phyloP scores from a whole-genome alignment of 2,113 vertebrate genomes.

The Grammomys surdaster region DNA sequence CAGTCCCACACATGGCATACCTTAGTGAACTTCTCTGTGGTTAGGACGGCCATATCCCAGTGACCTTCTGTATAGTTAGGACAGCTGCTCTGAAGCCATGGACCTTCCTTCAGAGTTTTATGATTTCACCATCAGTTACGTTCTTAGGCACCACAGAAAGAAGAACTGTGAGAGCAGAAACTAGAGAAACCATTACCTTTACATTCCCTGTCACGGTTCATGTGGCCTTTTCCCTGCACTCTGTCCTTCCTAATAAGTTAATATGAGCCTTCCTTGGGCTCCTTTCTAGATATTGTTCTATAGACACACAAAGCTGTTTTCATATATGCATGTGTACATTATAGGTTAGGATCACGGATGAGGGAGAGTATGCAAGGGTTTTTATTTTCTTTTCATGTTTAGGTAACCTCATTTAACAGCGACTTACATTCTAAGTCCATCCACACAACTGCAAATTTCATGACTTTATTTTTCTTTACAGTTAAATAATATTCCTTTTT shows the following conservation, averaged over 20 bases:
- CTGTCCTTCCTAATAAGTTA: not conserved
- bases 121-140: not conserved
- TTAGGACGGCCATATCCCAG: not conserved
- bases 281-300: not conserved
- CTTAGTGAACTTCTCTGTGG: not conserved
- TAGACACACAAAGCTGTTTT: not conserved
- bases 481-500: not conserved
- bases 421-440: not conserved
- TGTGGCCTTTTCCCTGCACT: not conserved
- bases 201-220: not conserved
- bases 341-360: not conserved
- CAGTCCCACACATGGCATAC: not conserved
- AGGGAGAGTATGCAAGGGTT: not conserved
- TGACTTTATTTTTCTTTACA: not conserved
- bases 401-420: not conserved
- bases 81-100: not conserved
- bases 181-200: not conserved
- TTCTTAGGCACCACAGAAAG: not conserved
- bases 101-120: not conserved
- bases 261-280: not conserved
- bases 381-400: not conserved
- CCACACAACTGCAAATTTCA: not conserved
- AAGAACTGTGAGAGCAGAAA: not conserved
- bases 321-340: not conserved
- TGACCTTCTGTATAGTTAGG: not conserved